Evolutionary conservation across 53 echinoderm and acorn worm species (phyloP).

Genomic region (Echinometra lucunter): DNA sequence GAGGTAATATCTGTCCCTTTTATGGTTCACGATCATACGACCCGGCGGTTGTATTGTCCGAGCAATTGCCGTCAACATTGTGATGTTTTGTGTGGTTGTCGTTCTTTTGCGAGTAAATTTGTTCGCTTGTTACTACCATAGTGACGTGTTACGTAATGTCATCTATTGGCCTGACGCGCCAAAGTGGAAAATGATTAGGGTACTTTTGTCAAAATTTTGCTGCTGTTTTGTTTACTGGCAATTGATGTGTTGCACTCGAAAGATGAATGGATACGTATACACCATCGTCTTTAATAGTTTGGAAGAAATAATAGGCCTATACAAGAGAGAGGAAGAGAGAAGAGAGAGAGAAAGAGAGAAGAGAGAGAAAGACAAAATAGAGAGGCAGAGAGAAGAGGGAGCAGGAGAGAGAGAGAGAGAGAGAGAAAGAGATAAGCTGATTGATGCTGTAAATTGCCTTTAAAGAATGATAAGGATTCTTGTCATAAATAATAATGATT

Average conservation of each 20-base stretch:
- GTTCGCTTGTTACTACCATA: slow-evolving; percentile 29
- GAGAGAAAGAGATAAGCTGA: neutral
- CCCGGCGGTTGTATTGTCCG: slow-evolving; percentile 13
- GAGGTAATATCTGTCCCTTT: slow-evolving; percentile 18
- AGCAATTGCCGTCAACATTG: slow-evolving; percentile 26
- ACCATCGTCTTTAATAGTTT: neutral
- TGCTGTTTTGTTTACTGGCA: neutral
- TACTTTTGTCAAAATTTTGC: slow-evolving; percentile 25
- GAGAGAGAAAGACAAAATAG: neutral
- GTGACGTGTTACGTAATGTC: slow-evolving; percentile 38
- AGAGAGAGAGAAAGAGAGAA: neutral
- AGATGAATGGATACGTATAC: neutral
- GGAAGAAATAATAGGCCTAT: neutral
- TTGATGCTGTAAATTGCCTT: too few species aligned
- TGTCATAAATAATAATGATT: too few species aligned
- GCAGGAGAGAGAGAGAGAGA: neutral
- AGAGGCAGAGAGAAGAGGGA: neutral
- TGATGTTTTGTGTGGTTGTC: neutral
- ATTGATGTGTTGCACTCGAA: neutral
- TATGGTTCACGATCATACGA: slow-evolving; percentile 28
- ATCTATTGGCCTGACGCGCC: neutral
- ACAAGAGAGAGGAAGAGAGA: neutral
- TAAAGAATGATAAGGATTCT: too few species aligned
- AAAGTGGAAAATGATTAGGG: slow-evolving; percentile 59
- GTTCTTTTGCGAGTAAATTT: neutral